phyloP scores from a whole-genome alignment of 1,140 invertebrate species.

The Leptoteleia sp. region DNA sequence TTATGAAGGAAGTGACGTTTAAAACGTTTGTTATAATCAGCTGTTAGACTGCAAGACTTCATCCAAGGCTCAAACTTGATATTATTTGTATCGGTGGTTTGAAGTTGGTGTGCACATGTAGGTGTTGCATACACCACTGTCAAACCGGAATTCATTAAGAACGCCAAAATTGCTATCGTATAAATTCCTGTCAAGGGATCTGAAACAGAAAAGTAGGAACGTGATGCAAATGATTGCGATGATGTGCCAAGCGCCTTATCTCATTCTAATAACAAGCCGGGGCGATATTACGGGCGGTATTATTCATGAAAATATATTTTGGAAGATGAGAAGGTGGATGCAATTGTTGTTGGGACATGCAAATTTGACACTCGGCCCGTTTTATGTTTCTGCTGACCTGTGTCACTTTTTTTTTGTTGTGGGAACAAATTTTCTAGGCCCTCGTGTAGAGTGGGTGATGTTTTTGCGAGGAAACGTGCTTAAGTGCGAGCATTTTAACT shows the following conservation, averaged over 20 bases:
- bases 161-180: conserved; percentile 75
- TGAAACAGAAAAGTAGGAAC: conserved; percentile 65
- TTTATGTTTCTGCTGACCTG: conserved; percentile 41
- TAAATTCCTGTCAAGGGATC: conserved; percentile 77
- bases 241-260: background rate
- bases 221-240: conserved; percentile 7
- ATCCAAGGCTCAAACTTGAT: too few relatives aligned
- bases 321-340: conserved; percentile 22
- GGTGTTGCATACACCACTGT: conserved; percentile 57
- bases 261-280: conserved; percentile 15
- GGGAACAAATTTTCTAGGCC: conserved; percentile 34
- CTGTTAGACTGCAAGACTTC: too few relatives aligned
- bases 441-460: too few relatives aligned
- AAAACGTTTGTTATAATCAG: too few relatives aligned
- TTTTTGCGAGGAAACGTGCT: too few relatives aligned
- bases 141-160: conserved; percentile 74
- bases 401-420: conserved; percentile 35
- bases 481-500: too few relatives aligned
- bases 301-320: conserved; percentile 15
- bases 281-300: background rate
- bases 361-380: conserved; percentile 24
- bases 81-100: conserved; percentile 42
- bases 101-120: conserved; percentile 35
- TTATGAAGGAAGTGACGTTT: conserved; percentile 74
- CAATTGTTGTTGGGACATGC: conserved; percentile 22